Evolutionary conservation across 2,888 invertebrate species (phyloP).

Genomic region (Euplagia quadripunctaria): DNA sequence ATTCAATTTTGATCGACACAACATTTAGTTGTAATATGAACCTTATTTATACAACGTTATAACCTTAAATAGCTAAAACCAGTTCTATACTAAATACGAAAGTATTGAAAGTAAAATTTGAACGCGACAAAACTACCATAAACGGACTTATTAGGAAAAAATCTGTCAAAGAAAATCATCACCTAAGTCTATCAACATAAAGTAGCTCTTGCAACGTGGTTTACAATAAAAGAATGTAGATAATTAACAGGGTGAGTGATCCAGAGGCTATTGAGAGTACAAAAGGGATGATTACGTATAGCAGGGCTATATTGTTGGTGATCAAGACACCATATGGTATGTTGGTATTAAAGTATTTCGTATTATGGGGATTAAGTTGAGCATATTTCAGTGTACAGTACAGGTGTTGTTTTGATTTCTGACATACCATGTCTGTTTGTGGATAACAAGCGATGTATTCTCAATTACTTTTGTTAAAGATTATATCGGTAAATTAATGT

Average conservation of each 20-base stretch:
- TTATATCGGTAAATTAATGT: not conserved
- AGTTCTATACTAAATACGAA: constrained; percentile 50
- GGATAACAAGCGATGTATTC: constrained; percentile 25
- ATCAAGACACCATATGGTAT: constrained; percentile 79
- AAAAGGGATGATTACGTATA: constrained; percentile 78
- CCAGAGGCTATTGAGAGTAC: constrained; percentile 77
- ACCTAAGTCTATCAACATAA: constrained; percentile 33
- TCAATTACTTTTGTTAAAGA: constrained; percentile 9
- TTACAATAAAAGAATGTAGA: constrained; percentile 63
- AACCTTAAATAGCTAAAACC: constrained; percentile 46
- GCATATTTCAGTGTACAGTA: constrained; percentile 77
- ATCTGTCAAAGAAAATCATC: constrained; percentile 38
- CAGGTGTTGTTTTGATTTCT: constrained; percentile 70
- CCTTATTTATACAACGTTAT: constrained; percentile 34
- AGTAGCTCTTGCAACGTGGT: constrained; percentile 46
- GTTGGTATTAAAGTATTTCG: constrained; percentile 72
- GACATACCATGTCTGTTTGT: constrained; percentile 49
- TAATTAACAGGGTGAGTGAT: constrained; percentile 84
- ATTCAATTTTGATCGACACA: constrained; percentile 33
- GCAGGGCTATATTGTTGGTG: constrained; percentile 72
- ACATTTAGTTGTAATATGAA: constrained; percentile 39
- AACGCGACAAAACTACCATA: constrained; percentile 71
- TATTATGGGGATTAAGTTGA: constrained; percentile 71
- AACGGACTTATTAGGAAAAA: constrained; percentile 68
- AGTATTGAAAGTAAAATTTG: constrained; percentile 68